Evolutionary conservation across 2,888 invertebrate genomes (phyloP), one percentile per base, ranked within the genome.

Genomic region (Hirtodrosophila histrioides): DNA sequence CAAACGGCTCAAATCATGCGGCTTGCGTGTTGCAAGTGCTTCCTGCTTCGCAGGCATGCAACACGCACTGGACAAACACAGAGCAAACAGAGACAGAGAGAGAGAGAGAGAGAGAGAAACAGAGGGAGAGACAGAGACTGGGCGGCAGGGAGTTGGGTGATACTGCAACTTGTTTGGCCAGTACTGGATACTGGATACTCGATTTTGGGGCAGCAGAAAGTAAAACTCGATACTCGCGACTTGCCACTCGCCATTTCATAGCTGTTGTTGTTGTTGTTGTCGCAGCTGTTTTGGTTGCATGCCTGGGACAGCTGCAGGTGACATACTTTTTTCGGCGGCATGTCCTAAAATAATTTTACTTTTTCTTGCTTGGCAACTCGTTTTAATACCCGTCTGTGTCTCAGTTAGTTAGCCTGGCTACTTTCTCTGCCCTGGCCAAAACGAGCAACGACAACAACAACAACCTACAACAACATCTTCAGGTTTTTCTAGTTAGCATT

Each of bases 261-360:
- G 27, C 6, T 27, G 27, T 27, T 51, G 29, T 45, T 35, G 39
- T 11, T 61, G 36, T 54, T 43, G 53, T 27, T 60, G 11, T 41
- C 27, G 63, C 49, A 54, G 49, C 53, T 60, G 68, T 60, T 75
- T 61, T 53, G 33, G 11, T 31, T 55, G 29, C 23, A 60, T 29
- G 45, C 63, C 60, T 27, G 63, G 65, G 53, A 60, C 70, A 67
- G 71, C 76, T 78, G 82, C 81, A 82, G 85, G 81, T 85, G 81
- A 82, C 81, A 82, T 66, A 85, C 85, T 81, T 82, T 78, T 78
- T 68, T 74, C 45, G 62, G 63, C 65, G 69, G 67, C 71, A 69
- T 78, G 81, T 85, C 81, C 81, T 78, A 82, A 78, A 82, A 85
- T 81, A 84, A 82, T 82, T 82, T 82, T 81, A 79, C 86, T 85